Percentiles rank a stretch among this genome's conserved stretches.
Evolutionary conservation across 2,888 invertebrate species (phyloP).

Genomic region (Quadroppia sp.): DNA sequence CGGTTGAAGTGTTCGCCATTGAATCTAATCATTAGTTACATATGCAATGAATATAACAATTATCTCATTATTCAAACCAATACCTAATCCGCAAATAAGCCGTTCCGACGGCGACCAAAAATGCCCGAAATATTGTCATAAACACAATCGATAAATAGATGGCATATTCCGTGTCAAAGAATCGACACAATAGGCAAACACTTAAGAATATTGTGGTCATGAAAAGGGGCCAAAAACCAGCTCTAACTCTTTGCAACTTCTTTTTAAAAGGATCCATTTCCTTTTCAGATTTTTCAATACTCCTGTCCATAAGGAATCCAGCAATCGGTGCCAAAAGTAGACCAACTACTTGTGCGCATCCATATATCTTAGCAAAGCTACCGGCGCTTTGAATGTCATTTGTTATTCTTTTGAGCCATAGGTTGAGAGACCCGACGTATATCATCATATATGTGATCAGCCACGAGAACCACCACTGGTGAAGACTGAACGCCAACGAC

Average conservation of each 20-base stretch:
- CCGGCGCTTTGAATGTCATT: slow-evolving; percentile 36
- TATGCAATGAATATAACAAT: too few species aligned
- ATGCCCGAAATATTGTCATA: slow-evolving; percentile 50
- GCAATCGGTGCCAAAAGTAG: slow-evolving; percentile 46
- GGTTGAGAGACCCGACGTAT: slow-evolving; percentile 47
- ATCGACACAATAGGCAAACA: slow-evolving; percentile 45
- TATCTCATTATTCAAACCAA: neutral
- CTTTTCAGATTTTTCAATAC: slow-evolving; percentile 43
- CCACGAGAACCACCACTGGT: slow-evolving; percentile 49
- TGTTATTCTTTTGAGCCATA: slow-evolving; percentile 46
- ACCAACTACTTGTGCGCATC: slow-evolving; percentile 45
- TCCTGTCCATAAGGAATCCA: slow-evolving; percentile 46
- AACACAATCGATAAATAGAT: slow-evolving; percentile 50
- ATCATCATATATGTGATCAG: slow-evolving; percentile 47
- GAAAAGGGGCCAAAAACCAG: slow-evolving; percentile 48
- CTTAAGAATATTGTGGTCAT: slow-evolving; percentile 45
- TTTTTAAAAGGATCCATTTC: slow-evolving; percentile 41
- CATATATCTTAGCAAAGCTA: slow-evolving; percentile 45
- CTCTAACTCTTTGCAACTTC: slow-evolving; percentile 24
- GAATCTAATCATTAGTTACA: slow-evolving; percentile 49
- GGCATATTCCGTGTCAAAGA: slow-evolving; percentile 53
- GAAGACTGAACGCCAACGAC: slow-evolving; percentile 45
- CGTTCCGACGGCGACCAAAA: slow-evolving; percentile 50
- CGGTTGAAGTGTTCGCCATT: slow-evolving; percentile 51
- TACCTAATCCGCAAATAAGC: slow-evolving; percentile 51